Evolutionary conservation across 1,140 invertebrate genomes (phyloP), one percentile per base, ranked within the genome.

Genomic region (Lutraria rhynchaena): DNA sequence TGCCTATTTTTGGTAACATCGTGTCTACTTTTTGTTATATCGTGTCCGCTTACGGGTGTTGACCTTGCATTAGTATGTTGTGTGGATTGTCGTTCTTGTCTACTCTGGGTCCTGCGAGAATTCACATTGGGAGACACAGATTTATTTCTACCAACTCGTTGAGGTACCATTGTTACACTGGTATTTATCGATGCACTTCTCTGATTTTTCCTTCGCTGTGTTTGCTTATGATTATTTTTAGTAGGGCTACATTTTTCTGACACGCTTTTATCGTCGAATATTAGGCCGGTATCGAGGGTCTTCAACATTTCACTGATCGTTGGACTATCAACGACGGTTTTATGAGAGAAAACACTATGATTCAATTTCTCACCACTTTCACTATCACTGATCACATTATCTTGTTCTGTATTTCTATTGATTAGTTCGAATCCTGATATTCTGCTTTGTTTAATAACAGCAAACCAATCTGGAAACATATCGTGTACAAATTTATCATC

Each of bases 391-490:
- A 7, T 57, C 15, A 7, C 53, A n/a, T 7, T 7, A n/a, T 24
- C 7, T 9, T 57, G 7, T 11, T 7, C 24, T 57, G 9, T 24
- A 7, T 11, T 57, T 15, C 11, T 57, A 7, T 7, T 7, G 24
- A 11, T 57, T n/a, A 7, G 22, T 7, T 7, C 53, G 9, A 57
- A 22, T 24, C 5, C 11, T 22, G 15, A 22, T n/a, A 41, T 22
- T 2, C 61, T 3, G 11, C 3, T 7, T 41, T 65, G 22, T 3
- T 24, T 9, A 13, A 65, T 4, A n/a, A 44, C 15, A n/a, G 24
- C 61, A 41, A 13, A 65, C 61, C 61, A 65, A 22, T 65, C 33
- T 17, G 61, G 61, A 35, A 65, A 41, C 24, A 24, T n/a, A 27
- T 65, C 61, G 9, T 65, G 17, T 22, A 13, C 22, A 2, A 65